phyloP scores from a whole-genome alignment of 2,888 invertebrate species.

The Drosophila buzzatii region DNA sequence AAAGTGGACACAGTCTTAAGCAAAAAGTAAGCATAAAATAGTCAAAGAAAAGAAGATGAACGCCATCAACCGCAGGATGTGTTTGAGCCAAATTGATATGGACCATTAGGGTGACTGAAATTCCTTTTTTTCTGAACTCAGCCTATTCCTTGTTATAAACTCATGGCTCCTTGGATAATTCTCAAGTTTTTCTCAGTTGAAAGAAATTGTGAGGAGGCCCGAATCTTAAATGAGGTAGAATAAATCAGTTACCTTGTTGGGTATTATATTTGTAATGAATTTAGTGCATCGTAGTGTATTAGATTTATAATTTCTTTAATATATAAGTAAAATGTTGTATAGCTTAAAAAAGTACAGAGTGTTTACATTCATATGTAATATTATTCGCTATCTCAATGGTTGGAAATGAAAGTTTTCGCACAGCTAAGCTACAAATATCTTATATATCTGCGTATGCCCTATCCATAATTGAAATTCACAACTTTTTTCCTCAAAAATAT shows the following conservation, averaged over 20 bases:
- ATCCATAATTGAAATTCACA: conserved; percentile 13
- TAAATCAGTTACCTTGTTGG: conserved; percentile 5
- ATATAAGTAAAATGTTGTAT: not conserved
- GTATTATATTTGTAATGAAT: too few species aligned
- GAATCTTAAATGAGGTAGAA: conserved; percentile 13
- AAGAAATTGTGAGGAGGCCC: not conserved
- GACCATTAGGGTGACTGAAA: conserved; percentile 77
- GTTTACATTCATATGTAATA: too few species aligned
- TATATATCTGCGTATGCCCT: not conserved
- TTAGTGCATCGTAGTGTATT: not conserved
- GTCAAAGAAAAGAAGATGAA: conserved; percentile 31
- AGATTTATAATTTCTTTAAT: not conserved
- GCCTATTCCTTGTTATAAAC: conserved; percentile 38
- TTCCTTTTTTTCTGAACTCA: conserved; percentile 31
- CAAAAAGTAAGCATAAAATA: conserved; percentile 46
- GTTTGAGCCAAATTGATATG: conserved; percentile 80
- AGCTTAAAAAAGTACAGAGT: not conserved
- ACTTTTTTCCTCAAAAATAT: conserved; percentile 6
- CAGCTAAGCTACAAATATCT: not conserved
- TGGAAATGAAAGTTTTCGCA: not conserved
- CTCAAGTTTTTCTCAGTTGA: not conserved
- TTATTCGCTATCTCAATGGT: not conserved
- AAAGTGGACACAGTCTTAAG: conserved; percentile 51
- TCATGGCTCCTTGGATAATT: conserved; percentile 25
- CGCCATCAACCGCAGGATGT: conserved; percentile 61